phyloP scores from a whole-genome alignment of 2,113 vertebrate species.

The Porphyrio hochstetteri region DNA sequence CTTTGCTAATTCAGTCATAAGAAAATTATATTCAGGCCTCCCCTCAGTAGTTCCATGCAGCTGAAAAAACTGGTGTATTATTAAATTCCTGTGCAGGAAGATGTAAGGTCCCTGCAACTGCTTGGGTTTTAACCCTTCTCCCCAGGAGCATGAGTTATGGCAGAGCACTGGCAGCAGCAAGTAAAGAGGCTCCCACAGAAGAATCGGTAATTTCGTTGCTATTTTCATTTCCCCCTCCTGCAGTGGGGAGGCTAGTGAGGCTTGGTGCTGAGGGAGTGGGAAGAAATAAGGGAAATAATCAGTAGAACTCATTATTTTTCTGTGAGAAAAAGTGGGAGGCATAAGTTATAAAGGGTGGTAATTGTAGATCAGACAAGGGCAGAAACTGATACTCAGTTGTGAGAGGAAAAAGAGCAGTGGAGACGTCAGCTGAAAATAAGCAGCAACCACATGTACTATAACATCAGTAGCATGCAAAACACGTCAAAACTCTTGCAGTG shows the following conservation, averaged over 20 bases:
- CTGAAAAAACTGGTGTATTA: not conserved
- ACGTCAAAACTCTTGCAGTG: not conserved
- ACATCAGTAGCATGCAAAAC: not conserved
- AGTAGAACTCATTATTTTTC: slow-evolving; percentile 41
- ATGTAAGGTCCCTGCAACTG: not conserved
- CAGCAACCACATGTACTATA: not conserved
- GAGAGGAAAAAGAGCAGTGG: slow-evolving; percentile 24
- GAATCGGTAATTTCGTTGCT: not conserved
- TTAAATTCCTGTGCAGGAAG: not conserved
- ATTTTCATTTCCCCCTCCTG: slow-evolving; percentile 4
- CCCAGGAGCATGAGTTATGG: not conserved
- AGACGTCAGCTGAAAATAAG: not conserved
- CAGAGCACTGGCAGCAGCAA: not conserved
- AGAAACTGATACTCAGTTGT: slow-evolving; percentile 36
- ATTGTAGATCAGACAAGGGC: slow-evolving; percentile 28
- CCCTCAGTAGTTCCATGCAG: not conserved
- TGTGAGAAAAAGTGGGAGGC: slow-evolving; percentile 48
- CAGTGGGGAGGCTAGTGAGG: not conserved
- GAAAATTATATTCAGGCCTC: not conserved
- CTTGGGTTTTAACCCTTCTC: not conserved
- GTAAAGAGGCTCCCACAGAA: not conserved
- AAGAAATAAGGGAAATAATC: slow-evolving; percentile 54
- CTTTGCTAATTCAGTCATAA: not conserved
- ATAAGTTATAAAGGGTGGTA: not conserved
- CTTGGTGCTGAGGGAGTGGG: slow-evolving; percentile 12